phyloP scores from a whole-genome alignment of 2,113 vertebrate species.

The Lepus europaeus region DNA sequence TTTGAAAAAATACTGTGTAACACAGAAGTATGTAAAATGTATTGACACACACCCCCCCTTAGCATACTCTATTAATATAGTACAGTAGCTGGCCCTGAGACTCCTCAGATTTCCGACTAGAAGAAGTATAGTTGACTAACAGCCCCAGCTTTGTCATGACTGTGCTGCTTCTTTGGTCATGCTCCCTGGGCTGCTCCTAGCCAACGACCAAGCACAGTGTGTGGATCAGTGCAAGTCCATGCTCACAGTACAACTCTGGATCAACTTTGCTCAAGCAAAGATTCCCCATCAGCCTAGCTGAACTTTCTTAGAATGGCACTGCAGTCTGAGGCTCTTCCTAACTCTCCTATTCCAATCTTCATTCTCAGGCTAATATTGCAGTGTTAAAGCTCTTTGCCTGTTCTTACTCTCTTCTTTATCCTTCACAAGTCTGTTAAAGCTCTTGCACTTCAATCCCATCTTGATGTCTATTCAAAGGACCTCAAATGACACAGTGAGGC shows the following conservation, averaged over 20 bases:
- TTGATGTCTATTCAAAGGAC: background rate
- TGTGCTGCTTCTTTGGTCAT: background rate
- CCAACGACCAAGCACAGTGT: background rate
- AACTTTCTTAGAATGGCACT: background rate
- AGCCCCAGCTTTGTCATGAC: background rate
- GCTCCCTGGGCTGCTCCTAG: background rate
- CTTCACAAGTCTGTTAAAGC: background rate
- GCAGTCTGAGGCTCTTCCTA: background rate
- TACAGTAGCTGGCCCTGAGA: background rate
- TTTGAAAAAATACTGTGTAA: background rate
- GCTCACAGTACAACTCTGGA: background rate
- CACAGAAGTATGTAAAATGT: background rate
- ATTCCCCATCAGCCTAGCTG: background rate
- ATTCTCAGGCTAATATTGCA: background rate
- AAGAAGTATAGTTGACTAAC: background rate
- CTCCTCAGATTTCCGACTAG: background rate
- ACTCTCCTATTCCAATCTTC: background rate
- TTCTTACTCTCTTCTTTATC: background rate
- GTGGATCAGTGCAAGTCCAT: background rate
- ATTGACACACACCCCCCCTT: background rate
- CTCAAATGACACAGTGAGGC: background rate
- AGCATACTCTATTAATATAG: background rate
- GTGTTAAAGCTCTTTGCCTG: background rate
- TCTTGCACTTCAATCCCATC: background rate
- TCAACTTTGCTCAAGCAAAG: background rate